Evolutionary conservation across 1,140 invertebrate species (phyloP).

Genomic region (Leptopilina boulardi): DNA sequence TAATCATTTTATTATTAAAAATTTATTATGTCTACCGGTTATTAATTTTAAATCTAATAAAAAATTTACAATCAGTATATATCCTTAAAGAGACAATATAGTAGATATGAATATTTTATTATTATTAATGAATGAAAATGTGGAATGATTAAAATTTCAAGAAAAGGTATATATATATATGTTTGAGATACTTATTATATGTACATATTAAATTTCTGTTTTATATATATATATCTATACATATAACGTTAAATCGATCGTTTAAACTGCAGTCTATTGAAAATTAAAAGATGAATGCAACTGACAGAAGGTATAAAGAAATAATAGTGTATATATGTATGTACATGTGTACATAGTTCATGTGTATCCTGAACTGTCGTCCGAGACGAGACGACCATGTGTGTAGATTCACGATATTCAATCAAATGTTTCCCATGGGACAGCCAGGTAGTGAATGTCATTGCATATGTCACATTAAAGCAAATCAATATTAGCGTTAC

Average conservation of each 20-base stretch:
- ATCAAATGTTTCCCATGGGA: conserved; percentile 11
- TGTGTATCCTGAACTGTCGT: neutral
- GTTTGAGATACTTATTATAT: too few species aligned
- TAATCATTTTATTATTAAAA: too few species aligned
- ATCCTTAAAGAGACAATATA: too few species aligned
- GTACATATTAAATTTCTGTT: too few species aligned
- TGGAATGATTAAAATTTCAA: too few species aligned
- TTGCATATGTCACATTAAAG: conserved; percentile 10
- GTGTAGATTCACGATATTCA: conserved; percentile 7
- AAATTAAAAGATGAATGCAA: conserved; percentile 5
- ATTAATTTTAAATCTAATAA: too few species aligned
- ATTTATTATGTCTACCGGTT: too few species aligned
- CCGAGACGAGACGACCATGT: neutral
- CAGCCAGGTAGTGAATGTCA: conserved; percentile 3
- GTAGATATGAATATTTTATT: too few species aligned
- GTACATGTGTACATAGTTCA: conserved; percentile 1
- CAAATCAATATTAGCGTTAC: conserved; percentile 10
- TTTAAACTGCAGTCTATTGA: neutral
- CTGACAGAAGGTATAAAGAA: neutral
- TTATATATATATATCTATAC: neutral
- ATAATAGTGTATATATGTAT: neutral
- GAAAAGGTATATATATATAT: too few species aligned
- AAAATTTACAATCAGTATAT: too few species aligned
- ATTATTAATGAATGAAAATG: too few species aligned
- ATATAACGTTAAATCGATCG: conserved; percentile 1